Conservation (phyloP, 37 sponge, comb jelly and placozoan genomes). For the Oopsacas minuta region DNA sequence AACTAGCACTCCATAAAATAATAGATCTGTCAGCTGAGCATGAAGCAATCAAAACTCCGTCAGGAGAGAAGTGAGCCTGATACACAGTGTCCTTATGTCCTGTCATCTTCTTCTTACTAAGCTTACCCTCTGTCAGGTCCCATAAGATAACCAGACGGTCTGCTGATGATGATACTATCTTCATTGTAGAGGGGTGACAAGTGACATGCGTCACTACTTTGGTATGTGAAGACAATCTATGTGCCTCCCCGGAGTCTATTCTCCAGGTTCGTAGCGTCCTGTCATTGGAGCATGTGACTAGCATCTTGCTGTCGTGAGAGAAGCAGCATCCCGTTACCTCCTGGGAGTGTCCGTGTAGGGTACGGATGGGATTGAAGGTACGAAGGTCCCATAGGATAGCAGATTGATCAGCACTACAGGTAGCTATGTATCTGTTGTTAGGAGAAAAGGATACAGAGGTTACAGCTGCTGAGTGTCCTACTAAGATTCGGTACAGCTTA, state of each 20-base stretch:
- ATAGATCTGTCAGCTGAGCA: slow-evolving; percentile 51
- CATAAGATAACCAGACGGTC: slow-evolving; percentile 46
- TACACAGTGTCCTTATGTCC: slow-evolving; percentile 50
- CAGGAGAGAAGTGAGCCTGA: slow-evolving; percentile 54
- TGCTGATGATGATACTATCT: background rate
- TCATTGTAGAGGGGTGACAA: background rate
- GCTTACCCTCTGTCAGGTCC: slow-evolving; percentile 37
- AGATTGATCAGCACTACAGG: slow-evolving; percentile 39
- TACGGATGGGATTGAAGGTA: slow-evolving; percentile 25
- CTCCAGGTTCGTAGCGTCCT: slow-evolving; percentile 52
- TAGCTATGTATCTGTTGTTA: slow-evolving; percentile 44
- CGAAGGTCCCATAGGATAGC: slow-evolving; percentile 48
- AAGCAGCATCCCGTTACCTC: slow-evolving; percentile 56
- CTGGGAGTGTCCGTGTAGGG: slow-evolving; percentile 30
- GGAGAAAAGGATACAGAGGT: slow-evolving; percentile 45
- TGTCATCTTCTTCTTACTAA: slow-evolving; percentile 25
- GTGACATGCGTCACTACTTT: background rate
- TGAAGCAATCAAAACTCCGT: slow-evolving; percentile 46
- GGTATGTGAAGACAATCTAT: background rate
- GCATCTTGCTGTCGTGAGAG: slow-evolving; percentile 44
- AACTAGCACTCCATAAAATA: slow-evolving; percentile 53
- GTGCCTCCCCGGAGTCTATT: slow-evolving; percentile 27
- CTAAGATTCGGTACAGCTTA: slow-evolving; percentile 22
- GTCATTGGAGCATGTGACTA: slow-evolving; percentile 51
- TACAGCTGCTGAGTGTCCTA: slow-evolving; percentile 46